Evolutionary conservation across 1,140 invertebrate genomes (phyloP).

Genomic region (Drosophila nigromelanica): DNA sequence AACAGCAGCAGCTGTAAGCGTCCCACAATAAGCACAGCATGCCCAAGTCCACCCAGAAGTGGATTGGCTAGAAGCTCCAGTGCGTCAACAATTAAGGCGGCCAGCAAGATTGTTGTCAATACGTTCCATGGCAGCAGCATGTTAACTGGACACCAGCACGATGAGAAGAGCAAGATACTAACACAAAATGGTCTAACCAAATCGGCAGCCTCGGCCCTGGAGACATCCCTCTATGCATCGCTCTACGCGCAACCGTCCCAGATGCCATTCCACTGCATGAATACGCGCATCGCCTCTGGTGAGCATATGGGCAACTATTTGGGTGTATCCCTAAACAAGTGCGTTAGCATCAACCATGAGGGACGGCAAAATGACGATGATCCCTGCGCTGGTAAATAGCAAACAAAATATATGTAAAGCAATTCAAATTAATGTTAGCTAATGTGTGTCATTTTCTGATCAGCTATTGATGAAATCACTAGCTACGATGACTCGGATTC

Average conservation of each 20-base stretch:
- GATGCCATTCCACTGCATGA: constrained; percentile 22
- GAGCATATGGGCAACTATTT: constrained; percentile 49
- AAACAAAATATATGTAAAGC: too few relatives aligned
- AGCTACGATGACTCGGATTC: constrained; percentile 77
- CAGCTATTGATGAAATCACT: constrained; percentile 77
- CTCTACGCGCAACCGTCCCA: constrained; percentile 59
- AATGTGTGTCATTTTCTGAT: not conserved
- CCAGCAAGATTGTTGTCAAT: constrained; percentile 79
- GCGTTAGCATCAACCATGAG: constrained; percentile 37
- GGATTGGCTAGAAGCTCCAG: constrained; percentile 26
- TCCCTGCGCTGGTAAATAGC: constrained; percentile 65
- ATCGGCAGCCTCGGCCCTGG: constrained; percentile 72
- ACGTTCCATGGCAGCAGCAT: constrained; percentile 81
- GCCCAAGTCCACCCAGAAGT: constrained; percentile 39
- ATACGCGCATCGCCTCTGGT: constrained; percentile 35
- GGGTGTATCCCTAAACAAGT: constrained; percentile 72
- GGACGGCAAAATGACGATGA: constrained; percentile 63
- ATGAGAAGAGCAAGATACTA: constrained; percentile 71
- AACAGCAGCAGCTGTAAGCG: constrained; percentile 47
- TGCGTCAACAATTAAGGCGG: constrained; percentile 53
- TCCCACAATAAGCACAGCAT: constrained; percentile 23
- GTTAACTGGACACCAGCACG: constrained; percentile 68
- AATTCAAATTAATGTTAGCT: too few relatives aligned
- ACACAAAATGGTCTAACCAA: constrained; percentile 80
- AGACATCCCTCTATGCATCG: constrained; percentile 76